Base-by-base conservation (phyloP, 2,888 invertebrate genomes). In the Drosophila mettleri region DNA sequence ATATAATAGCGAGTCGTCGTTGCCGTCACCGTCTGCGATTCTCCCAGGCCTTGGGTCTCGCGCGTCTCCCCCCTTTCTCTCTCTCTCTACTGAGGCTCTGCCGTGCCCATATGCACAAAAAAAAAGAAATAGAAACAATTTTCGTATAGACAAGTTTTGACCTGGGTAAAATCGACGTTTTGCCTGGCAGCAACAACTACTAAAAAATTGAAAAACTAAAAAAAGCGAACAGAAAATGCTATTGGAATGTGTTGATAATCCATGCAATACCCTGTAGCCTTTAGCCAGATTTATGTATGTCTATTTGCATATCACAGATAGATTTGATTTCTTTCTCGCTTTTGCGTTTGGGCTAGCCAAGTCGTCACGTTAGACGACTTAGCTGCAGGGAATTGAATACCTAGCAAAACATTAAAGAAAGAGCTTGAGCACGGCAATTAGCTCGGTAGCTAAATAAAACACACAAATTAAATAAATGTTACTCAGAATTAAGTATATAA, bases 1-100 rank as follows among this genome's bases (percentile, higher is more conserved):
- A 86, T 86, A 86, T 86, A 86, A 89, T 89, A 89, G 90, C 83
- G 69, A 86, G 64, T 54, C 69, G 36, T 18, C 36, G 31, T 16
- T 43, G 31, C 9, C 41, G 41, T 46, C 59, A 34, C 34, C 54
- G 64, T 71, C 73, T 71, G 55, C 57, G 59, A 74, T 73, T 74
- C 74, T 74, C 74, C 68, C 74, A 78, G 75, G 74, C 62, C 59
- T 63, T 54, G 41, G 31, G 27, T 34, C 18, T 43, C 22, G 2
- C 41, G n/a, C n/a, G n/a, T 22, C 41, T n/a, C 24, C 1, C 39
- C 33, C 59, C 27, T 27, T 6, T 16, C 27, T 10, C 45, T 38
- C 57, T 1, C 14, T 14, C 31, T 29, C 49, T 10, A n/a, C 53
- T 10, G 60, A 62, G 39, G 54, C 74, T 57, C 64, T 66, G 85